Evolutionary conservation across 2,797 vertebrate genomes (phyloP).

Genomic region (Peromyscus aztecus): DNA sequence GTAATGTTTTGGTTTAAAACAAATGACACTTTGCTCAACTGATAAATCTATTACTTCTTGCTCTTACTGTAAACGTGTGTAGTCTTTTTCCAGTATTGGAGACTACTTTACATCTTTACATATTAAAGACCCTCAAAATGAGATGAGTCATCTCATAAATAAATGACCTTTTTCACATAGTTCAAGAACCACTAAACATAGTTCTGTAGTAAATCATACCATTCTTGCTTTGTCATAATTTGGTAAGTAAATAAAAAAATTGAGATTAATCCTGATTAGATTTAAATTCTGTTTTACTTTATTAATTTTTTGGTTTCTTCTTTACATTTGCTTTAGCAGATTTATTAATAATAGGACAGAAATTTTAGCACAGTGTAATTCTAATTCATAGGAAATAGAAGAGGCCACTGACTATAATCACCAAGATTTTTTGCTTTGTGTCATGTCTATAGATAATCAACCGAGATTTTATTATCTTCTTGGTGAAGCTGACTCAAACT

Average conservation of each 20-base stretch:
- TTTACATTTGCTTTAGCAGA: constrained; percentile 27
- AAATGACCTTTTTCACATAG: not conserved
- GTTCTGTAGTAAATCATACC: not conserved
- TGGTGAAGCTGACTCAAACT: constrained; percentile 1
- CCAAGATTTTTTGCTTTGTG: not conserved
- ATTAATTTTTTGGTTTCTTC: constrained; percentile 4
- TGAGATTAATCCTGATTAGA: constrained; percentile 3
- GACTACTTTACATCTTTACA: not conserved
- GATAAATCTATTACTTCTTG: not conserved
- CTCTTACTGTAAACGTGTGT: not conserved
- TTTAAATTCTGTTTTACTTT: constrained; percentile 26
- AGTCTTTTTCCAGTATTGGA: not conserved
- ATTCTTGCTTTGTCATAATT: constrained; percentile 24
- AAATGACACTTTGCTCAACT: not conserved
- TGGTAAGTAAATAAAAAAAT: constrained; percentile 4
- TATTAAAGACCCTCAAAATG: not conserved
- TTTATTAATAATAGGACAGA: not conserved
- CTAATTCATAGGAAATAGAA: not conserved
- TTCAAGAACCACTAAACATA: constrained; percentile 9
- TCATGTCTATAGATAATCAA: not conserved
- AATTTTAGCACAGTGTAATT: not conserved
- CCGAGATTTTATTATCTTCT: not conserved
- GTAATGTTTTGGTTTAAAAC: not conserved
- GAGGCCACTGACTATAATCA: not conserved
- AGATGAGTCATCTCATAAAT: not conserved